Evolutionary conservation across 2,888 invertebrate genomes (phyloP).

Genomic region (Deroplatys truncata): DNA sequence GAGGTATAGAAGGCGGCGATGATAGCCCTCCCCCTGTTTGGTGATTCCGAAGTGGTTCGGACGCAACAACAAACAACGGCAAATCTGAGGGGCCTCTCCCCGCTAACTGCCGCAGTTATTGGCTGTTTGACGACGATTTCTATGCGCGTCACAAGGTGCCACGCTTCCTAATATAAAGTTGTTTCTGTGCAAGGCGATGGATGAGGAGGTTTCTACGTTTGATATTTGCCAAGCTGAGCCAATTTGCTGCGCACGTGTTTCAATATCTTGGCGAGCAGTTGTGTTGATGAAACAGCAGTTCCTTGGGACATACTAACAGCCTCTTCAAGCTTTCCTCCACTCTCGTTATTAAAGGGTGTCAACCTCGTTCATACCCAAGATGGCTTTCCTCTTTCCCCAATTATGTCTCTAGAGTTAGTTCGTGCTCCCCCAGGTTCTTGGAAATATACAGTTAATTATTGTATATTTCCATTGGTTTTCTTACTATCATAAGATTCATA

Average conservation of each 20-base stretch:
- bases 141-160: slow-evolving; percentile 48
- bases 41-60: slow-evolving; percentile 37
- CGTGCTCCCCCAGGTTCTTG: no score
- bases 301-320: no score
- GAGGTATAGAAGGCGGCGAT: no score
- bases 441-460: no score
- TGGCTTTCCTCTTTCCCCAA: no score
- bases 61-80: slow-evolving; percentile 45
- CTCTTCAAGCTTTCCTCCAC: no score
- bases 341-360: no score
- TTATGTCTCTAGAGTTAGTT: no score
- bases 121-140: slow-evolving; percentile 48
- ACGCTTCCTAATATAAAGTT: slow-evolving; percentile 10
- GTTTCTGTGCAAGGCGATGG: slow-evolving; percentile 8
- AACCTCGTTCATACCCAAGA: no score
- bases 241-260: slow-evolving; percentile 29
- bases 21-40: slow-evolving; percentile 35
- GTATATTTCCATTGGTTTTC: no score
- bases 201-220: slow-evolving; percentile 4
- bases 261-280: neutral
- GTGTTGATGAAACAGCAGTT: no score
- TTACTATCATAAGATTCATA: no score
- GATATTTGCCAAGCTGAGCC: slow-evolving; percentile 27
- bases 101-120: slow-evolving; percentile 42
- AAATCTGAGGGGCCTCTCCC: slow-evolving; percentile 43